Evolutionary conservation across 2,113 vertebrate species (phyloP), one percentile per base, ranked within the genome.

Genomic region (Notarius lentiginosus): DNA sequence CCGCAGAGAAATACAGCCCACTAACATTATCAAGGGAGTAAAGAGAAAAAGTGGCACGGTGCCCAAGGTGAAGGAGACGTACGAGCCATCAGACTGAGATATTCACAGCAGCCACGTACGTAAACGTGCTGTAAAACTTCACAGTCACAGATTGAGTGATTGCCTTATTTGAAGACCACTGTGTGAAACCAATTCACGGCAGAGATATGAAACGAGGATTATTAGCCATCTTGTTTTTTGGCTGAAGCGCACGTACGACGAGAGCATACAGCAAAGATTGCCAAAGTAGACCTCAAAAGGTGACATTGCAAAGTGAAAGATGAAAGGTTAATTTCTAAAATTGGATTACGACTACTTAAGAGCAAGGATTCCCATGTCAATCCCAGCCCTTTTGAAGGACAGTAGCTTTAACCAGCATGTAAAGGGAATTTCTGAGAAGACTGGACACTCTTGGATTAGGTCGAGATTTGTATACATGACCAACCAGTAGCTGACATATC

Each of bases 281-380:
- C 7, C 86, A 88, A 92, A 91, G 91, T 93, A 90, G 93, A 91
- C 91, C 87, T 92, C 91, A 91, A 91, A 93, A 89, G 93, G 94
- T 95, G 94, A 95, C 94, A 94, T 94, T 95, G 94, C 90, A 89
- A 83, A 85, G 92, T 91, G 94, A 95, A 92, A 88, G 91, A 90
- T 93, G 91, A 93, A 93, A 95, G 93, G 94, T 94, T 94, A 94
- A 95, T 93, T 94, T 93, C 90, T 58, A 91, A 92, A 93, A 95
- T 91, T 94, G 92, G 95, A 95, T 96, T 95, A 95, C 82, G 88
- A 87, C 84, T 77, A 89, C 88, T 93, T 92, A 91, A 93, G 90
- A 94, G 92, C 90, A 91, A 58, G 84, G 89, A 92, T 92, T 94
- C 91, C 90, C 93, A 92, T 92, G 92, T 91, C 94, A 94, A 92